A percentile compares a stretch with the other conserved stretches of the same genome.
phyloP scores from a whole-genome alignment of 2,888 invertebrate species.

The Rhyacophila evoluta region DNA sequence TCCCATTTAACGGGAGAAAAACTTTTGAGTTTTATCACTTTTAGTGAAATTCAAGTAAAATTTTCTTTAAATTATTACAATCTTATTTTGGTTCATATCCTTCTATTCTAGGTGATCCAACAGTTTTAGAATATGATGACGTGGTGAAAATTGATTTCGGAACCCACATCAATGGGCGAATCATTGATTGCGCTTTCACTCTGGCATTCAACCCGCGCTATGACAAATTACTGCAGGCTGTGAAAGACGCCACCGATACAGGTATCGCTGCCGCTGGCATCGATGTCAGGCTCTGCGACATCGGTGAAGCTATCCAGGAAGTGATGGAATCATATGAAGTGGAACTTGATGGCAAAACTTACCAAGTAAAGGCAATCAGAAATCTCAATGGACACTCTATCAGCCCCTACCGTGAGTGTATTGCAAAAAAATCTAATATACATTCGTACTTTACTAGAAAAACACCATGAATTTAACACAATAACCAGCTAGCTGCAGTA shows the following conservation, averaged over 20 bases:
- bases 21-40: too few relatives aligned
- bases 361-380: conserved; percentile 96
- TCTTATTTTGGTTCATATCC: not conserved
- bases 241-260: conserved; percentile 98
- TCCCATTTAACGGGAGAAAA: too few relatives aligned
- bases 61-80: too few relatives aligned
- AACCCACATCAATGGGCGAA: conserved; percentile 97
- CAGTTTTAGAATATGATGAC: conserved; percentile 94
- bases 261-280: conserved; percentile 96
- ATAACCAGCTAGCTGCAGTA: too few relatives aligned
- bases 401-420: conserved; percentile 90
- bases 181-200: conserved; percentile 99
- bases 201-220: conserved; percentile 96
- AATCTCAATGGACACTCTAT: conserved; percentile 99
- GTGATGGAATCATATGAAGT: conserved; percentile 99
- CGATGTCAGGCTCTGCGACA: conserved; percentile 96
- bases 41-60: too few relatives aligned
- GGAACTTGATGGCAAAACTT: conserved; percentile 95
- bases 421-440: not conserved
- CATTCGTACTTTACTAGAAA: too few relatives aligned
- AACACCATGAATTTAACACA: too few relatives aligned
- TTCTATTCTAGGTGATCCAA: conserved; percentile 78
- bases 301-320: conserved; percentile 97
- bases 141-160: conserved; percentile 99
- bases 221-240: conserved; percentile 93